phyloP scores from a whole-genome alignment of 2,797 vertebrate species.

The Discoglossus pictus region DNA sequence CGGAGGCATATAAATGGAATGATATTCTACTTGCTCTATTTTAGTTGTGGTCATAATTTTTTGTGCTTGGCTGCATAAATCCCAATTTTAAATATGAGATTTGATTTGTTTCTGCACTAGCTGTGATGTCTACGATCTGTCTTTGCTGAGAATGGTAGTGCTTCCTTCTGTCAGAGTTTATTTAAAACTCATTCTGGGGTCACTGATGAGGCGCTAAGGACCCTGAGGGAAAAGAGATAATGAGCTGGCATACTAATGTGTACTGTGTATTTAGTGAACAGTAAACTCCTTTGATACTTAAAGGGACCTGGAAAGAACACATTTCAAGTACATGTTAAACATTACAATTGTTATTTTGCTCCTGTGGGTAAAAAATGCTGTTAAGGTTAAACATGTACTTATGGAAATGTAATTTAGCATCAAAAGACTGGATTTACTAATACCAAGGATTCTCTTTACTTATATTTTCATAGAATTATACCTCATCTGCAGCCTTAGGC shows the following conservation, averaged over 20 bases:
- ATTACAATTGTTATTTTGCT: too few species aligned
- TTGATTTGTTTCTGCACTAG: slow-evolving; percentile 40
- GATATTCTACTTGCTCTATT: slow-evolving; percentile 38
- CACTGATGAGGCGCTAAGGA: slow-evolving; percentile 21
- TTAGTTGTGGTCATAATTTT: slow-evolving; percentile 38
- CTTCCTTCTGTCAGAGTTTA: slow-evolving; percentile 29
- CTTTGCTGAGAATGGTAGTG: slow-evolving; percentile 7
- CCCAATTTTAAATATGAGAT: slow-evolving; percentile 28
- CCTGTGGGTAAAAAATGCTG: too few species aligned
- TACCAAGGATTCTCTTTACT: too few species aligned
- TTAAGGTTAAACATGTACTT: too few species aligned
- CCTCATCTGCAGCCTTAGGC: too few species aligned
- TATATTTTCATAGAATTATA: too few species aligned
- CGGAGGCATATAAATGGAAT: slow-evolving; percentile 25
- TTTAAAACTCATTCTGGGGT: slow-evolving; percentile 34
- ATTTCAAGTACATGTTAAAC: too few species aligned
- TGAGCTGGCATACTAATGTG: slow-evolving; percentile 20
- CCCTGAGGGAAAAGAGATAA: slow-evolving; percentile 8
- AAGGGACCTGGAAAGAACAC: too few species aligned
- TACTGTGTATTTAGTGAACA: slow-evolving; percentile 26
- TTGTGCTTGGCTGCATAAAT: slow-evolving; percentile 43
- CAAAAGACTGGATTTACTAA: too few species aligned
- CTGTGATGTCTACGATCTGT: slow-evolving; percentile 17
- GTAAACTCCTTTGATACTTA: not conserved
- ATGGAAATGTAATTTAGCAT: too few species aligned